Conservation (phyloP, 2,888 invertebrate genomes). For the Gisinianus flammeolus region DNA sequence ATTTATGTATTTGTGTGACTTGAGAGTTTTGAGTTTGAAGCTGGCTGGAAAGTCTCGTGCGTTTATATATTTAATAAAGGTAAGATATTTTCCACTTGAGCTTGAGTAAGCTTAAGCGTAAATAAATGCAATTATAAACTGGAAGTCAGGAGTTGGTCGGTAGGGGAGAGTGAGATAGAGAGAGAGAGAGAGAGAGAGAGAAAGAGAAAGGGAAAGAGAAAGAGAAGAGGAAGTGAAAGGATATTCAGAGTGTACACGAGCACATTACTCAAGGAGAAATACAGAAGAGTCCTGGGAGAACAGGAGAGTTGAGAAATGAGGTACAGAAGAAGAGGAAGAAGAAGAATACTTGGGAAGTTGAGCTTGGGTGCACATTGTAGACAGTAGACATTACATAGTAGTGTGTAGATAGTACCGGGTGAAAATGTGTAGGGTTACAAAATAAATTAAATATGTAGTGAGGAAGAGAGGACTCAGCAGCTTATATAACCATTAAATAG, state of each 20-base stretch:
- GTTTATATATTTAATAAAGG: not conserved
- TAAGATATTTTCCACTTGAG: not conserved
- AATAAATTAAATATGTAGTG: slow-evolving; percentile 32
- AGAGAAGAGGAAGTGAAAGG: not conserved
- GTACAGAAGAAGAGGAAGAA: not conserved
- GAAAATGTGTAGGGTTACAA: slow-evolving; percentile 28
- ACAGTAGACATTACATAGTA: not conserved
- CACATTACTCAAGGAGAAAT: not conserved
- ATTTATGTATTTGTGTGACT: no score
- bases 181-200: no score
- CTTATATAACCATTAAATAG: slow-evolving; percentile 9
- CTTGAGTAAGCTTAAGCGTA: not conserved
- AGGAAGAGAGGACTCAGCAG: not conserved
- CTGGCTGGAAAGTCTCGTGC: no score
- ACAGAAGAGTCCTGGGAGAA: not conserved
- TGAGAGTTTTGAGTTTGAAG: no score
- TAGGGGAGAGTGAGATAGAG: no score
- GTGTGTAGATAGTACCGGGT: no score
- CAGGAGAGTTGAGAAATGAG: not conserved
- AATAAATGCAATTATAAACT: slow-evolving; percentile 25
- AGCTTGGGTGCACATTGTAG: not conserved
- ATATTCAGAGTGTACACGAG: not conserved
- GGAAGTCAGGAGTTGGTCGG: no score
- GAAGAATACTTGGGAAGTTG: not conserved
- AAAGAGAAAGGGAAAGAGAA: no score